phyloP scores from a whole-genome alignment of 1,140 invertebrate genomes.

The Ips typographus region DNA sequence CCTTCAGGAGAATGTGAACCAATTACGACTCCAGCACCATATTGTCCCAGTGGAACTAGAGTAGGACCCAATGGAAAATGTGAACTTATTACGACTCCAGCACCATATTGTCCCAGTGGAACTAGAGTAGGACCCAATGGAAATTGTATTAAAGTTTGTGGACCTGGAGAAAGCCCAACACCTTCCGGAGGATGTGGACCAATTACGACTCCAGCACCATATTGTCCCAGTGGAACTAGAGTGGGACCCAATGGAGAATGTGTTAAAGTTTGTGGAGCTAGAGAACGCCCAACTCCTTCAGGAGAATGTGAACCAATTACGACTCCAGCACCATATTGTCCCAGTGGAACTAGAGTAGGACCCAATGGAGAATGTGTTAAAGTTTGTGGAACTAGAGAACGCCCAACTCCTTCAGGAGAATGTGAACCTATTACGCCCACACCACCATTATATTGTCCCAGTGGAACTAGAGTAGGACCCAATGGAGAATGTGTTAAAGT shows the following conservation, averaged over 20 bases:
- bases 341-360: slow-evolving; percentile 8
- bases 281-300: slow-evolving; percentile 21
- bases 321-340: slow-evolving; percentile 6
- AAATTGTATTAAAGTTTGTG: not conserved
- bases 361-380: slow-evolving; percentile 20
- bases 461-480: slow-evolving; percentile 9
- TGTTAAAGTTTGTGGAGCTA: slow-evolving; percentile 15
- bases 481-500: slow-evolving; percentile 14
- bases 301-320: slow-evolving; percentile 24
- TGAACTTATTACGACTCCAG: slow-evolving; percentile 13
- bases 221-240: slow-evolving; percentile 33
- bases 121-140: not conserved
- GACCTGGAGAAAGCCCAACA: slow-evolving; percentile 17
- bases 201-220: slow-evolving; percentile 6
- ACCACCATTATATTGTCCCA: not conserved
- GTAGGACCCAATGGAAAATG: not conserved
- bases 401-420: slow-evolving; percentile 19
- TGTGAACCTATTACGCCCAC: slow-evolving; percentile 13
- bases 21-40: slow-evolving; percentile 5
- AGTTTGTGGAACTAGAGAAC: slow-evolving; percentile 25
- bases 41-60: not conserved
- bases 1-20: slow-evolving; percentile 22
- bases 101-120: slow-evolving; percentile 15
- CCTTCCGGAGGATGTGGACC: slow-evolving; percentile 31
- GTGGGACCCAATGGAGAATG: slow-evolving; percentile 30